Evolutionary conservation across 2,113 vertebrate genomes (phyloP).

Genomic region (Pantherophis guttatus): DNA sequence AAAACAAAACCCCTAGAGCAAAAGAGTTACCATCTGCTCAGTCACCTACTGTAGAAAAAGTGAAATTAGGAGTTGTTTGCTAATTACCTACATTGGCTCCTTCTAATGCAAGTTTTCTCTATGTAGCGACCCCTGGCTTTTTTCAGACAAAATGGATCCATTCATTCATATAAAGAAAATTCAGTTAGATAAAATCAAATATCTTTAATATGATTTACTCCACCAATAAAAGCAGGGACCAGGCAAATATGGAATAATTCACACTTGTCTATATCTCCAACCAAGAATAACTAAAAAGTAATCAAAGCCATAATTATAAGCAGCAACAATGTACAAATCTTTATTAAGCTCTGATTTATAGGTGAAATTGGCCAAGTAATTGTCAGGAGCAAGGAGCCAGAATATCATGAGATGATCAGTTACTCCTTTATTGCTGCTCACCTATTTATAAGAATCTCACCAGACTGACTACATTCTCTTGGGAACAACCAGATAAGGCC

Average conservation of each 20-base stretch:
- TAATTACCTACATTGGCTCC: background rate
- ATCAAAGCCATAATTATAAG: background rate
- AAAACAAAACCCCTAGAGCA: background rate
- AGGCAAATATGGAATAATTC: background rate
- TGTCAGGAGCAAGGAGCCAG: background rate
- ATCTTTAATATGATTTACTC: background rate
- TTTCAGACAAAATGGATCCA: background rate
- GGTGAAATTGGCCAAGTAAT: background rate
- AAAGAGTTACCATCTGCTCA: background rate
- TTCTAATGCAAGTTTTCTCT: background rate
- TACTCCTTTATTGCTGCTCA: background rate
- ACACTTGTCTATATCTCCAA: background rate
- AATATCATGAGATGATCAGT: background rate
- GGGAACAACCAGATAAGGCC: background rate
- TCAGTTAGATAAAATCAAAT: background rate
- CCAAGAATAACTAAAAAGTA: background rate
- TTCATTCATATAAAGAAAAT: background rate
- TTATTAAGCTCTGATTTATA: background rate
- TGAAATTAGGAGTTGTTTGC: background rate
- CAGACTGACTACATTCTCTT: background rate
- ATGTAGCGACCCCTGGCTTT: too few species aligned
- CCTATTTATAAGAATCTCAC: background rate
- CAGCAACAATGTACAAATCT: background rate
- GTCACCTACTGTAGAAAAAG: background rate
- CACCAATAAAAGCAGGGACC: background rate